Evolutionary conservation across 2,888 invertebrate species (phyloP), one percentile per base, ranked within the genome.

Genomic region (Orthosia gracilis): DNA sequence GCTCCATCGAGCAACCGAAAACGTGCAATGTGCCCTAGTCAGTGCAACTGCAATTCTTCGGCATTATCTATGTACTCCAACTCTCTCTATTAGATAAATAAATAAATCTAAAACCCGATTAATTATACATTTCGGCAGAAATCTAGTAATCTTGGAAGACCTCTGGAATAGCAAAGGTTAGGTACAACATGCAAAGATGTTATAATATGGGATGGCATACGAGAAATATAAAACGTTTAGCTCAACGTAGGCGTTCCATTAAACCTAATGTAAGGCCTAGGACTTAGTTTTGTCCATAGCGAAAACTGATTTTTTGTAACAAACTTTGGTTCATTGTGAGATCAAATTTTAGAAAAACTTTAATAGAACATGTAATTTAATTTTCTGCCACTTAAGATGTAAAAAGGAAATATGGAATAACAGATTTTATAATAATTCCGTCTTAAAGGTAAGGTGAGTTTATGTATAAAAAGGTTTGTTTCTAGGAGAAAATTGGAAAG

Each of bases 221-320:
- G 55, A 61, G 69, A 57, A 54, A 70, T 50, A 73, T 61, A 67
- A 47, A 68, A 68, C 52, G 52, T 63, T 62, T 47, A 47, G 50
- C 31, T 18, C 13, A 26, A 57, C 57, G 62, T 55, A 76, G 76
- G 59, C 68, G 59, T 47, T 18, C 21, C 1, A 45, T 49, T 55
- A 54, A 68, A 67, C 50, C 55, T 72, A 68, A 26, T 50, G 4
- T 68, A 71, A 68, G 26, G 67, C 4, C 15, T 15, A 17, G 58
- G 18, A 21, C 17, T 55, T 61, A 47, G 80, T 72, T 21, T 21
- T 26, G 2, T 3, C 7, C 1, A 13, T 12, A 52, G 63, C 45
- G 62, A 64, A 5, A 1, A 40, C n/a, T 15, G 40, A 15, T 5
- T 12, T 26, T 57, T 57, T 57, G 2, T 17, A 52, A 52, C n/a